Conservation (phyloP, 2,888 invertebrate species). For the Hirtodrosophila trivittata region DNA sequence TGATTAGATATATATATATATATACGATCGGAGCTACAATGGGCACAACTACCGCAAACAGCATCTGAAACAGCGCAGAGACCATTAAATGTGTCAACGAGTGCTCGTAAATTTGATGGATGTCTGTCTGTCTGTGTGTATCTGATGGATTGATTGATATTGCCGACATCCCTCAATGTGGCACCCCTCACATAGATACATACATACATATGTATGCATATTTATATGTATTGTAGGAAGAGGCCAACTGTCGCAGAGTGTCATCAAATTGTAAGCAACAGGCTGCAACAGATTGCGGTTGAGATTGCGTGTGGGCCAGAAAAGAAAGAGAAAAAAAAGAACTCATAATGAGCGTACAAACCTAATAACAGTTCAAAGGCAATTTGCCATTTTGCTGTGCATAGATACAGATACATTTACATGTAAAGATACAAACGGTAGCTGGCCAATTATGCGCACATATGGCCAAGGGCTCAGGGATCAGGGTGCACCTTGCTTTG, state of each 20-base stretch:
- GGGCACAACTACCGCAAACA: background rate
- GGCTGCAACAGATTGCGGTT: slow-evolving; percentile 46
- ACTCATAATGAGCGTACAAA: slow-evolving; percentile 40
- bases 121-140: slow-evolving; percentile 11
- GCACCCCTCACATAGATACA: slow-evolving; percentile 6
- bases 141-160: slow-evolving; percentile 65
- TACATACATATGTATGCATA: background rate
- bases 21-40: too few species aligned
- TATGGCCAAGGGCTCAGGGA: background rate
- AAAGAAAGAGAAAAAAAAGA: too few species aligned
- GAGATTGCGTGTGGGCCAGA: slow-evolving; percentile 40
- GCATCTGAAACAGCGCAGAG: background rate
- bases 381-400: slow-evolving; percentile 48
- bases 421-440: slow-evolving; percentile 5
- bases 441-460: slow-evolving; percentile 12
- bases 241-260: slow-evolving; percentile 32
- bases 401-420: background rate
- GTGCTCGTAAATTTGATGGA: slow-evolving; percentile 55
- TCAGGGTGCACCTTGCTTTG: slow-evolving; percentile 17
- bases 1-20: slow-evolving; percentile 18
- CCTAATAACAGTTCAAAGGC: slow-evolving; percentile 63
- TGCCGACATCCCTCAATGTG: slow-evolving; percentile 20
- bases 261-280: slow-evolving; percentile 34
- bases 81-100: slow-evolving; percentile 53
- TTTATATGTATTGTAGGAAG: slow-evolving; percentile 9